Evolutionary conservation across 2,113 vertebrate genomes (phyloP).

Genomic region (Cryptomyrus ogoouensis): DNA sequence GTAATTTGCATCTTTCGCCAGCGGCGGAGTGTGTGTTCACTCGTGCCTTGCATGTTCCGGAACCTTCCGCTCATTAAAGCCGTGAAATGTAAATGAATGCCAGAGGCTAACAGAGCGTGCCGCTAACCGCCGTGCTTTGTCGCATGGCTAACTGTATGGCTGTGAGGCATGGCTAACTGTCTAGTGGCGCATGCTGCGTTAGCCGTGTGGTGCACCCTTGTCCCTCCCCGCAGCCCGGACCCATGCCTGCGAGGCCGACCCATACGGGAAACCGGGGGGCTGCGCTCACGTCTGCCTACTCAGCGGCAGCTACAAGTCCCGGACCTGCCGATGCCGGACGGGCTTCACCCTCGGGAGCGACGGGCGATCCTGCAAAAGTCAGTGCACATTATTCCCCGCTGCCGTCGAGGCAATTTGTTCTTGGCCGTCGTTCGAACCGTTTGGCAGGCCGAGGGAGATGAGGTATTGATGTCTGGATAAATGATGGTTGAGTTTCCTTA

Average conservation of each 20-base stretch:
- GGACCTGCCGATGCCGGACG: constrained; percentile 74
- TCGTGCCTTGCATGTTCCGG: neutral
- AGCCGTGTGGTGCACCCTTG: neutral
- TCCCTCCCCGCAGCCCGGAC: constrained; percentile 57
- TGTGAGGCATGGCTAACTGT: neutral
- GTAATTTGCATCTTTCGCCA: neutral
- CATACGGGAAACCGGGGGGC: constrained; percentile 63
- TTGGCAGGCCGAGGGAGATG: neutral
- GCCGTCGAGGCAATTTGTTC: constrained; percentile 8
- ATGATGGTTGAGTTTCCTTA: constrained; percentile 7
- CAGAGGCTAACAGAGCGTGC: neutral
- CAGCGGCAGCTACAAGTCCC: constrained; percentile 68
- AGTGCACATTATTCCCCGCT: constrained; percentile 36
- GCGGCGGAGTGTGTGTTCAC: neutral
- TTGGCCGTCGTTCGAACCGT: neutral
- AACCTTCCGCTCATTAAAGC: neutral
- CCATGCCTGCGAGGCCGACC: constrained; percentile 69
- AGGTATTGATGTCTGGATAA: constrained; percentile 11
- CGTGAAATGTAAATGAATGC: neutral
- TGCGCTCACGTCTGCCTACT: constrained; percentile 77
- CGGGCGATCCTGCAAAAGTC: constrained; percentile 78
- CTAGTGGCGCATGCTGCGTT: neutral
- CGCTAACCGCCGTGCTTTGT: neutral
- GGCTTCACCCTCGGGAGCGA: constrained; percentile 70
- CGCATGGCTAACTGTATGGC: neutral